Evolutionary conservation across 2,888 invertebrate genomes (phyloP).

Genomic region (Drosophila neotestacea): DNA sequence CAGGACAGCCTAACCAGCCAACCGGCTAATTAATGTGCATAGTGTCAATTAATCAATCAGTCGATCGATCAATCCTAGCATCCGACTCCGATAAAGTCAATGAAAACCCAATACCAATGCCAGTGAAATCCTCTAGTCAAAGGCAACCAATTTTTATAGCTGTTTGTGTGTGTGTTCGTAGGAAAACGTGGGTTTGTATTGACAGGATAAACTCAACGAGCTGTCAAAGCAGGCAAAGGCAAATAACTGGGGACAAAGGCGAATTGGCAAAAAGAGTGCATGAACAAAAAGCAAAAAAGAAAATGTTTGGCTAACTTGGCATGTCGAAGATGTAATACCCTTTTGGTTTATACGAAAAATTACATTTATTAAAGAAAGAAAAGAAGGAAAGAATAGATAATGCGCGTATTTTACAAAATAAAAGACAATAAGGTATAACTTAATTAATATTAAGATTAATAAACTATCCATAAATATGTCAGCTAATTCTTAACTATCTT

Average conservation of each 20-base stretch:
- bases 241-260: conserved; percentile 72
- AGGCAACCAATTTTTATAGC: conserved; percentile 24
- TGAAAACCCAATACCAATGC: conserved; percentile 50
- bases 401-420: no score
- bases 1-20: conserved; percentile 26
- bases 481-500: no score
- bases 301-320: background rate
- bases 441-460: no score
- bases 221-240: conserved; percentile 72
- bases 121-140: conserved; percentile 45
- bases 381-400: no score
- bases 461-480: no score
- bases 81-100: conserved; percentile 48
- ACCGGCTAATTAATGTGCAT: conserved; percentile 79
- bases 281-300: conserved; percentile 39
- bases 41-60: conserved; percentile 83
- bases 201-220: conserved; percentile 78
- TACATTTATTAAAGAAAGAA: background rate
- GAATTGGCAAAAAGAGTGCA: conserved; percentile 52
- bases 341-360: background rate
- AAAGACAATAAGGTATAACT: background rate
- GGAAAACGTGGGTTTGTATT: conserved; percentile 55
- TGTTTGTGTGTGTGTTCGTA: conserved; percentile 14
- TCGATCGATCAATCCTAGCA: conserved; percentile 78
- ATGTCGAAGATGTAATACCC: background rate